phyloP scores from a whole-genome alignment of 2,797 vertebrate species.

The Arnoldichthys spilopterus region DNA sequence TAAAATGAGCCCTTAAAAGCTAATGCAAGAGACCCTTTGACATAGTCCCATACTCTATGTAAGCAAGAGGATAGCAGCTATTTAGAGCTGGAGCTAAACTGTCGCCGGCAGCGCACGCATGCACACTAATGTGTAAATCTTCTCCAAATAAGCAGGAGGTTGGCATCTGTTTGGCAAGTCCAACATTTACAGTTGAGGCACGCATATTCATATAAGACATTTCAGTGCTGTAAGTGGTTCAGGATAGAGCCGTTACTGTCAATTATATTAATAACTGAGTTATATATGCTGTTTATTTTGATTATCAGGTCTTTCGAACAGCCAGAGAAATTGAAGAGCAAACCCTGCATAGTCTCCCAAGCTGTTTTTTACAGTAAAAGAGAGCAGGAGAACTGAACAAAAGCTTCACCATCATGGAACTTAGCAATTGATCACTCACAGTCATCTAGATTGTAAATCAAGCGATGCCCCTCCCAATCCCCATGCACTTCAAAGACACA shows the following conservation, averaged over 20 bases:
- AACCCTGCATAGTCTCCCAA: too few relatives aligned
- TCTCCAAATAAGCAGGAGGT: neutral
- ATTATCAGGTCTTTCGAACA: too few relatives aligned
- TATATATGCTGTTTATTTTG: too few relatives aligned
- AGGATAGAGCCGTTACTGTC: neutral
- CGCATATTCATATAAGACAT: neutral
- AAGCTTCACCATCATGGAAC: too few relatives aligned
- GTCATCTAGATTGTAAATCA: too few relatives aligned
- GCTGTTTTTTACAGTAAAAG: too few relatives aligned
- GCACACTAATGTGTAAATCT: neutral
- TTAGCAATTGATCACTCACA: too few relatives aligned
- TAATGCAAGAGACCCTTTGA: conserved; percentile 54
- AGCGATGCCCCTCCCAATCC: too few relatives aligned
- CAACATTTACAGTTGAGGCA: neutral
- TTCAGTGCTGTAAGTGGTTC: neutral
- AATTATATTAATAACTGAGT: neutral
- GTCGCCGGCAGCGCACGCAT: neutral
- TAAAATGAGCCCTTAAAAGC: conserved; percentile 62
- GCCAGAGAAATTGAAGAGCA: too few relatives aligned
- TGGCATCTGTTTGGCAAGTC: conserved; percentile 8
- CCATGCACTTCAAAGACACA: too few relatives aligned
- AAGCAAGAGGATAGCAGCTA: conserved; percentile 15
- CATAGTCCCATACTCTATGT: conserved; percentile 26
- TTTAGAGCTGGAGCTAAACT: conserved; percentile 40
- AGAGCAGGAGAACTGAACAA: too few relatives aligned